phyloP scores from a whole-genome alignment of 2,888 invertebrate species.

The Eupithecia subfuscata region DNA sequence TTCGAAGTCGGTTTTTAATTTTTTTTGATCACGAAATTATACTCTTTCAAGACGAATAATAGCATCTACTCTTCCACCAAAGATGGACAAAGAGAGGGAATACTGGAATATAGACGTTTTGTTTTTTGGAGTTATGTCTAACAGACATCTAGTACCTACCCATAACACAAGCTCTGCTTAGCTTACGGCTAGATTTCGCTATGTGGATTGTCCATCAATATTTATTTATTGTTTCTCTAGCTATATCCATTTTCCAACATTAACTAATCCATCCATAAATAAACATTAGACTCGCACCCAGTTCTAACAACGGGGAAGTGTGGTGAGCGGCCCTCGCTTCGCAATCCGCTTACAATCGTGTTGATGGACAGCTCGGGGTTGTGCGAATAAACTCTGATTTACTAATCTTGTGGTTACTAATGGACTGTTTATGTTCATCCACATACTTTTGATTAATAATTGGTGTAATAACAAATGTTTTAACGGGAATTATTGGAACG shows the following conservation, averaged over 20 bases:
- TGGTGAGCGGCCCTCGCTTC: not conserved
- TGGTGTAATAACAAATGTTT: no score
- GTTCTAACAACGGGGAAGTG: not conserved
- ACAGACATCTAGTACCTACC: no score
- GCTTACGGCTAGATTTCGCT: no score
- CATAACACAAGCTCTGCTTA: no score
- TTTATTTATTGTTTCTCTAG: no score
- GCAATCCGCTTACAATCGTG: conserved; percentile 35
- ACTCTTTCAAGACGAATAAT: no score
- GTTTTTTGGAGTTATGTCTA: no score
- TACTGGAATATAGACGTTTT: not conserved
- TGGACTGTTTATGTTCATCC: not conserved
- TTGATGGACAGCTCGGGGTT: conserved; percentile 39
- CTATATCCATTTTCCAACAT: not conserved
- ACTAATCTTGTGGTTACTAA: not conserved
- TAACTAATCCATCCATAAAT: conserved; percentile 4
- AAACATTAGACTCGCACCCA: not conserved
- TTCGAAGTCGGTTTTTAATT: no score
- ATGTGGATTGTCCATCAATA: no score
- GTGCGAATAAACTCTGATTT: not conserved
- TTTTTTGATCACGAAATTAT: no score
- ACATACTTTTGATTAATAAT: not conserved
- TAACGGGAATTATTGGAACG: no score
- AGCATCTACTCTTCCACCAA: not conserved
- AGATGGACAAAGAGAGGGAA: not conserved